Conservation (phyloP, 2,797 vertebrate genomes). For the Ptychobarbus kaznakovi region DNA sequence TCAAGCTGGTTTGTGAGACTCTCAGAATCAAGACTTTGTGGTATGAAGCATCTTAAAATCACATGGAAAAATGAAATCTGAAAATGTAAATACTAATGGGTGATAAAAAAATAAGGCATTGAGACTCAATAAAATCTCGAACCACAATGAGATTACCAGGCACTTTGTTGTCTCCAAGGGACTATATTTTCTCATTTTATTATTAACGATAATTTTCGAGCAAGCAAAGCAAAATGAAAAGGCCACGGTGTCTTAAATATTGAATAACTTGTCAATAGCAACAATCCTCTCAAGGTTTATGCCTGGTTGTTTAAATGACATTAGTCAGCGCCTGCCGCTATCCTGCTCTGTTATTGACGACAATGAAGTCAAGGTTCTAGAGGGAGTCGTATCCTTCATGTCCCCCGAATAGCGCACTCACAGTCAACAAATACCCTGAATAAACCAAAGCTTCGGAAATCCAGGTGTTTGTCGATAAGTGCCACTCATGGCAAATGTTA, state of each 20-base stretch:
- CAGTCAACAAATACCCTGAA: conserved; percentile 56
- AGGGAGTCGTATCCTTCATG: conserved; percentile 64
- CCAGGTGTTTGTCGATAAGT: conserved; percentile 64
- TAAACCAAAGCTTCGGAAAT: conserved; percentile 60
- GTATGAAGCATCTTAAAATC: conserved; percentile 7
- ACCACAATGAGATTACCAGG: background rate
- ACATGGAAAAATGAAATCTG: background rate
- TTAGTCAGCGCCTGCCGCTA: conserved; percentile 62
- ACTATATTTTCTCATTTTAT: conserved; percentile 26
- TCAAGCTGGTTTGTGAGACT: background rate
- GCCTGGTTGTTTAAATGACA: conserved; percentile 51
- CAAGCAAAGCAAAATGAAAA: conserved; percentile 24
- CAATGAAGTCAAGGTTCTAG: conserved; percentile 43
- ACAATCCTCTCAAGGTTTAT: conserved; percentile 32
- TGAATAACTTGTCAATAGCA: conserved; percentile 47
- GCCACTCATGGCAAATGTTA: conserved; percentile 66
- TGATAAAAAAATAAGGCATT: conserved; percentile 4
- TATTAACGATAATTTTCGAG: conserved; percentile 16
- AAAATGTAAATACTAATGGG: conserved; percentile 7
- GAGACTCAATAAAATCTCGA: background rate
- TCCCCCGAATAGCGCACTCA: conserved; percentile 16
- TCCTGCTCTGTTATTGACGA: conserved; percentile 61
- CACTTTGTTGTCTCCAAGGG: conserved; percentile 11
- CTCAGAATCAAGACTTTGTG: background rate
- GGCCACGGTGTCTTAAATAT: conserved; percentile 19